These are phyloP conservation scores for Macropus fuliginosus DNA, from an alignment of 2,797 vertebrate species.

Conservation along the genomic window DNA sequence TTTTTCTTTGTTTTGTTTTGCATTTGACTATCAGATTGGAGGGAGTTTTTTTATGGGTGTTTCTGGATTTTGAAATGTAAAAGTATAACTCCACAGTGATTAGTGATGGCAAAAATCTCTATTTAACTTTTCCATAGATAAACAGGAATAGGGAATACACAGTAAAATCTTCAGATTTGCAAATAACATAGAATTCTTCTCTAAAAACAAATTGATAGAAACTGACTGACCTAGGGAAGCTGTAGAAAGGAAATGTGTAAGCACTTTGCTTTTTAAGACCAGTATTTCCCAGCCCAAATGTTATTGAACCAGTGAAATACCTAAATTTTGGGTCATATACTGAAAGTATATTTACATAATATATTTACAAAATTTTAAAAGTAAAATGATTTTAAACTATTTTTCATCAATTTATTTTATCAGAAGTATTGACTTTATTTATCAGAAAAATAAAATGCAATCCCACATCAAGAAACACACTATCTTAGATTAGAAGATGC, in stretches of 20 bases:
- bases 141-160: neutral
- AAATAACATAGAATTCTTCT: neutral
- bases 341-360: neutral
- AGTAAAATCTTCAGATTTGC: neutral
- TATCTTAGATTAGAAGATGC: neutral
- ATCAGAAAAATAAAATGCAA: neutral
- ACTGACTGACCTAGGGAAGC: neutral
- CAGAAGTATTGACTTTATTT: too few species aligned
- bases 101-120: neutral
- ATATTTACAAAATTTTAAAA: neutral
- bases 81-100: neutral
- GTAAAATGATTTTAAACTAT: neutral
- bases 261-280: constrained; percentile 52
- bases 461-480: neutral
- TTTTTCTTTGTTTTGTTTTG: neutral
- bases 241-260: neutral
- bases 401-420: neutral
- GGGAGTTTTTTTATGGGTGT: neutral
- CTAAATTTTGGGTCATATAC: neutral
- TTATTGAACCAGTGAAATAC: neutral
- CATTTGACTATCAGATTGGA: neutral
- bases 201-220: neutral
- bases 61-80: neutral
- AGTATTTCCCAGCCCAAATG: neutral
- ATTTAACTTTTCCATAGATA: neutral